phyloP scores from a whole-genome alignment of 2,888 invertebrate genomes.

The Drosophila incognita region DNA sequence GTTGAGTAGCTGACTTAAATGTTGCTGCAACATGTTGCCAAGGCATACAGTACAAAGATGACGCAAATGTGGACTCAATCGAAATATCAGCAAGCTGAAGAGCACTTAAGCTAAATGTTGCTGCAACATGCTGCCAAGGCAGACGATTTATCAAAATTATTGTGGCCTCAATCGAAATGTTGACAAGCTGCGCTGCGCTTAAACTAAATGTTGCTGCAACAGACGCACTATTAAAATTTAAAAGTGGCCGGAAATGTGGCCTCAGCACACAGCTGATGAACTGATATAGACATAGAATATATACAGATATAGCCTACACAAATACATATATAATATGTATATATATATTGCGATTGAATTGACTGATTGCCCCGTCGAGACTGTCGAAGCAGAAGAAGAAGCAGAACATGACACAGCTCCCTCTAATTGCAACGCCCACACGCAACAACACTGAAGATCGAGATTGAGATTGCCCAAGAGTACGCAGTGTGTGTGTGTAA shows the following conservation, averaged over 20 bases:
- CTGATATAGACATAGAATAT: constrained; percentile 23
- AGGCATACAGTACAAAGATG: constrained; percentile 6
- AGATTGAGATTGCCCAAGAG: constrained; percentile 70
- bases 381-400: constrained; percentile 25
- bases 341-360: constrained; percentile 60
- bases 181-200: not conserved
- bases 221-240: constrained; percentile 11
- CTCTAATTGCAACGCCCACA: constrained; percentile 80
- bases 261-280: constrained; percentile 44
- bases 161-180: constrained; percentile 27
- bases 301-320: not conserved
- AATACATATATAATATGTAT: not conserved
- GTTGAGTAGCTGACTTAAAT: too few relatives aligned
- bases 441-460: constrained; percentile 40
- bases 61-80: constrained; percentile 16
- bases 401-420: constrained; percentile 61
- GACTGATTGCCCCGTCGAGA: constrained; percentile 66
- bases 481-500: constrained; percentile 28
- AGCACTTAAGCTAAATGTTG: constrained; percentile 41
- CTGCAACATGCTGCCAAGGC: constrained; percentile 53
- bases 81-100: not conserved
- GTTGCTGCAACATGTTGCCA: not conserved
- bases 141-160: constrained; percentile 54
- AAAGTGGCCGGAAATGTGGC: constrained; percentile 15
- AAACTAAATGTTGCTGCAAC: not conserved